Base-by-base conservation (phyloP, 2,113 vertebrate species). In the Lagopus leucura region DNA sequence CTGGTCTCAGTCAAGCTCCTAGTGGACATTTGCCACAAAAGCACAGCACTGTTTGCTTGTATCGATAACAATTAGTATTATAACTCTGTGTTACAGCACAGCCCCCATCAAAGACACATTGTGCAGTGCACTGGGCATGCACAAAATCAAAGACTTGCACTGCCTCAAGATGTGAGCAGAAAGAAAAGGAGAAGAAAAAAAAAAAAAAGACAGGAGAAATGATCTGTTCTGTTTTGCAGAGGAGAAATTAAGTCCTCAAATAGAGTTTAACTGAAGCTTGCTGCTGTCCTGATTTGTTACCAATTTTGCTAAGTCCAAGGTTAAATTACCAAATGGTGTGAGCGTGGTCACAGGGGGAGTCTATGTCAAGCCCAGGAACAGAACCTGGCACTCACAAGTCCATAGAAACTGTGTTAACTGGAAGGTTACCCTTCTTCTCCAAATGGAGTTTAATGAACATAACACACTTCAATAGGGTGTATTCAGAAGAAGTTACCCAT, bases 391-490 rank as follows among this genome's bases (percentile, higher is more conserved):
- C 78, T 86, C 64, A 28, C 1, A 4, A 89, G 71, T 75, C 84
- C 72, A 58, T 38, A 38, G 89, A 89, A 93, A 93, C 16, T 87
- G 91, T 92, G 86, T 94, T 96, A 96, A 96, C 94, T 96, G 89
- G 87, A 92, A 96, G 94, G 94, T 94, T 90, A 89, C 89, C 78
- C 84, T 94, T 96, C 84, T 94, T 96, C 92, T 91, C 82, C 91
- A 96, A 96, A 92, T 94, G 78, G 92, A 91, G 71, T 85, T 96
- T 94, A 91, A 94, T 96, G 94, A 92, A 71, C 80, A 95, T 95
- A 96, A 96, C 95, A 92, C 89, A 88, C 94, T 94, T 95, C 96
- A 96, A 96, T 94, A 52, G 96, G 84, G 87, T 91, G 96, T 88
- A 91, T 91, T 95, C 94, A 40, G 85, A 88, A 95, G 84, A 94